Conservation (phyloP, 2,888 invertebrate genomes). For the Nebria salina region DNA sequence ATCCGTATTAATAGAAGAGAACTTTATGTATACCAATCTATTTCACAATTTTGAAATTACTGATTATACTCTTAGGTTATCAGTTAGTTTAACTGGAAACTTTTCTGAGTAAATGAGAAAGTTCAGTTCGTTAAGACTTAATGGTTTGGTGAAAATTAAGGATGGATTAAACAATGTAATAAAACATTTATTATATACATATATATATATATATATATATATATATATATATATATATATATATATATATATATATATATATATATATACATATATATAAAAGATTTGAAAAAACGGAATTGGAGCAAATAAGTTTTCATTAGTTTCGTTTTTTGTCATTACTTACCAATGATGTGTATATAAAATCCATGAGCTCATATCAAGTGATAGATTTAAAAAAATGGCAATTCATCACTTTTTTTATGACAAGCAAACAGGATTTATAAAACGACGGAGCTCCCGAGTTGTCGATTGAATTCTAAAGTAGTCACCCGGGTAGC, state of each 20-base stretch:
- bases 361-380: slow-evolving; percentile 24
- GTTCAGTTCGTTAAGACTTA: not conserved
- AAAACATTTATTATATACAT: not conserved
- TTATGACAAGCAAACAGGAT: slow-evolving; percentile 46
- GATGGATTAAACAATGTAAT: not conserved
- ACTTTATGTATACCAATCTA: too few species aligned
- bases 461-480: slow-evolving; percentile 39
- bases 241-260: not conserved
- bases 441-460: slow-evolving; percentile 33
- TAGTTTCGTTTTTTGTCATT: not conserved
- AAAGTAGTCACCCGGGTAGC: slow-evolving; percentile 37
- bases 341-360: not conserved
- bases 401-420: slow-evolving; percentile 44
- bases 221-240: not conserved
- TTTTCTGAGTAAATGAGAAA: not conserved
- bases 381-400: slow-evolving; percentile 35
- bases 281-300: not conserved
- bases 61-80: not conserved
- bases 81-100: not conserved
- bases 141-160: not conserved
- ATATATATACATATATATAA: not conserved
- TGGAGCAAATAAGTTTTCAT: not conserved
- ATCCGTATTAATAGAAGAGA: too few species aligned
- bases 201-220: not conserved
- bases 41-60: not conserved